These are phyloP conservation scores for Ataeniobius toweri DNA, from an alignment of 2,797 vertebrate genomes.

Conservation along the genomic window DNA sequence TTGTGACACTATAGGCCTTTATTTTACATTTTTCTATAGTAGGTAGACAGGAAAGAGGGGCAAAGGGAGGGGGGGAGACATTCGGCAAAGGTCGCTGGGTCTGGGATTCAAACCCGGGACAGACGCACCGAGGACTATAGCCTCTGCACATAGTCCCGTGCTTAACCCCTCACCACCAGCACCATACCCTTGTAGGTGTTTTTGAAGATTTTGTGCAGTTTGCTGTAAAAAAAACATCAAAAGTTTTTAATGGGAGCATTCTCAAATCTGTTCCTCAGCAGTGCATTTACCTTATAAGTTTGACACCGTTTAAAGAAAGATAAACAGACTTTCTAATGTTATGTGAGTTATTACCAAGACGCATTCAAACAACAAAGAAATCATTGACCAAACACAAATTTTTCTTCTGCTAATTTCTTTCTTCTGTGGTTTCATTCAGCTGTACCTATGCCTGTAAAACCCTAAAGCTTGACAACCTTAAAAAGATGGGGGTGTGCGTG, in stretches of 20 bases:
- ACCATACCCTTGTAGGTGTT: no score
- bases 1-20: not conserved
- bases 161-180: no score
- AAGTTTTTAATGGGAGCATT: not conserved
- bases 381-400: not conserved
- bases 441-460: not conserved
- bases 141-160: no score
- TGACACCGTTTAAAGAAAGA: not conserved
- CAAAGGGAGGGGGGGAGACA: no score
- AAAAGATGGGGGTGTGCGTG: not conserved
- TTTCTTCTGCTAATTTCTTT: not conserved
- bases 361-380: not conserved
- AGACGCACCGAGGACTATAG: no score
- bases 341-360: not conserved
- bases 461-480: not conserved
- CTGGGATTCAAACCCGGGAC: no score
- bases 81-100: no score
- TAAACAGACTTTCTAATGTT: not conserved
- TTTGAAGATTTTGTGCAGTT: no score
- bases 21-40: no score
- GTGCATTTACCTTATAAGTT: not conserved
- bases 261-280: not conserved
- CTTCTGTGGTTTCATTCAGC: not conserved
- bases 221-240: not conserved
- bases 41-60: no score